A percentile compares a stretch with the other conserved stretches of the same genome.
Conservation (phyloP, 1,140 invertebrate species). For the Globodera rostochiensis region DNA sequence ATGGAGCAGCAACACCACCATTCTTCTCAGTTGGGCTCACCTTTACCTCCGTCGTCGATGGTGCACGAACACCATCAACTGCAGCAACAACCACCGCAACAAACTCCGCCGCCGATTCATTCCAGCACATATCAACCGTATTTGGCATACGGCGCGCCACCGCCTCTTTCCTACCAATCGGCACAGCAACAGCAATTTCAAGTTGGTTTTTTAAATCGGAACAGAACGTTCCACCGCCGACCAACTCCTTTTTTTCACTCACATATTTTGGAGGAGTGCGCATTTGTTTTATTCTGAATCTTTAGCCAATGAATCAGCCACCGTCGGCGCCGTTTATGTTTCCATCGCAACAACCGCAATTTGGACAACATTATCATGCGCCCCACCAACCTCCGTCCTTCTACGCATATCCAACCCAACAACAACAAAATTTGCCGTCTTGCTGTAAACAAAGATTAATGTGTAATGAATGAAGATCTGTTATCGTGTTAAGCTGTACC, state of each 20-base stretch:
- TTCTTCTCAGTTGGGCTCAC: not conserved
- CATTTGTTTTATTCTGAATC: not conserved
- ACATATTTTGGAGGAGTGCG: too few species aligned
- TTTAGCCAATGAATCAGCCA: not conserved
- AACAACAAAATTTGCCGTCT: not conserved
- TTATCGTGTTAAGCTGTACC: not conserved
- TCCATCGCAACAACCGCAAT: slow-evolving; percentile 14
- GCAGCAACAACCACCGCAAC: not conserved
- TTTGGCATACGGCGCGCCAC: slow-evolving; percentile 52
- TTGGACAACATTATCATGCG: slow-evolving; percentile 11
- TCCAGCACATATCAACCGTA: slow-evolving; percentile 52
- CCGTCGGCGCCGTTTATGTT: not conserved
- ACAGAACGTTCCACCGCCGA: too few species aligned
- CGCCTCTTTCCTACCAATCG: slow-evolving; percentile 18
- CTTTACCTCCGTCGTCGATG: not conserved
- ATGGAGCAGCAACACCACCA: not conserved
- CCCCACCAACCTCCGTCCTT: slow-evolving; percentile 18
- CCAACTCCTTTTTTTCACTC: too few species aligned
- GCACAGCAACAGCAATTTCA: slow-evolving; percentile 18
- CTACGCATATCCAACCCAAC: not conserved
- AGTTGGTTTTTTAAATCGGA: not conserved
- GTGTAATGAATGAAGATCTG: not conserved
- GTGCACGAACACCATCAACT: not conserved
- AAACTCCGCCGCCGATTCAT: slow-evolving; percentile 43
- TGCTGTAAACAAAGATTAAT: not conserved